These are phyloP conservation scores for Nematolebias whitei DNA, from an alignment of 2,113 vertebrate species.

Conservation along the genomic window DNA sequence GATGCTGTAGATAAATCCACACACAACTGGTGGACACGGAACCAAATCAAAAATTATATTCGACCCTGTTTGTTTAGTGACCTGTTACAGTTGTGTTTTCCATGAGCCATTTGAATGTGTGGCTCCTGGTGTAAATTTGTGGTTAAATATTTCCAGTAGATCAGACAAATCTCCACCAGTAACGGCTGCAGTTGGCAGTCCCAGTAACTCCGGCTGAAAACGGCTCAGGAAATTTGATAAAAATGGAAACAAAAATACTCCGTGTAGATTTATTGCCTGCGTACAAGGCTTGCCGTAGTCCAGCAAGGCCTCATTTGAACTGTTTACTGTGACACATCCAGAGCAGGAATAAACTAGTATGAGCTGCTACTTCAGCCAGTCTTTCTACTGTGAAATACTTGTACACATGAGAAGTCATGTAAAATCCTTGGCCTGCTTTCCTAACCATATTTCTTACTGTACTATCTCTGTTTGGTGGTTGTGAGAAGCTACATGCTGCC, in stretches of 20 bases:
- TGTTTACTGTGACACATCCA: not conserved
- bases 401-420: not conserved
- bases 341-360: not conserved
- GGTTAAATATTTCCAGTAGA: not conserved
- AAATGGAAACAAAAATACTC: not conserved
- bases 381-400: not conserved
- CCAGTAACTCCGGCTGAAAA: not conserved
- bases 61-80: not conserved
- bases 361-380: not conserved
- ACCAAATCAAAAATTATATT: not conserved
- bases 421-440: not conserved
- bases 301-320: not conserved
- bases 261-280: no score
- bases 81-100: conserved; percentile 12
- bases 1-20: not conserved
- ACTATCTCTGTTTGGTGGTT: conserved; percentile 8
- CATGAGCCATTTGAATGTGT: conserved; percentile 9
- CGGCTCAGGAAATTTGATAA: not conserved
- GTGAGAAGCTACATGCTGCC: conserved; percentile 32
- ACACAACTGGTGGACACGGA: not conserved
- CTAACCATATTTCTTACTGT: not conserved
- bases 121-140: conserved; percentile 21
- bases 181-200: not conserved
- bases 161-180: conserved; percentile 12
- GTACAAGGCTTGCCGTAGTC: no score